These are phyloP conservation scores for Cygnus atratus DNA, from an alignment of 2,113 vertebrate genomes.

Conservation along the genomic window DNA sequence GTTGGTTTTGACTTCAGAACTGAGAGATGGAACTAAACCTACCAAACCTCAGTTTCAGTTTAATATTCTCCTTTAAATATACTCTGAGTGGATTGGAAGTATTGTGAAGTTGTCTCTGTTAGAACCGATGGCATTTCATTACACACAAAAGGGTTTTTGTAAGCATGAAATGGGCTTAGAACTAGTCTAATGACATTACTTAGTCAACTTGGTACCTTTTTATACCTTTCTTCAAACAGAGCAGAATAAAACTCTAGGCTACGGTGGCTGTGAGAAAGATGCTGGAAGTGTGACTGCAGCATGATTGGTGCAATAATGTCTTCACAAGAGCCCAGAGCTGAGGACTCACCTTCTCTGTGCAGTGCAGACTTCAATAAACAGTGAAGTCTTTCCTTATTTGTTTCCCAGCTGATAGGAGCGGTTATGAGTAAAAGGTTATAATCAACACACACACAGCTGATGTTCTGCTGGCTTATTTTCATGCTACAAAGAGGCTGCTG, in stretches of 20 bases:
- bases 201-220: constrained; percentile 7
- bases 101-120: background rate
- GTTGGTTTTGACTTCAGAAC: background rate
- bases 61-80: constrained; percentile 25
- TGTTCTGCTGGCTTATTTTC: background rate
- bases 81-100: background rate
- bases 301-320: background rate
- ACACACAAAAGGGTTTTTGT: constrained; percentile 29
- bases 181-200: constrained; percentile 8
- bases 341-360: background rate
- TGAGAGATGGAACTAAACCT: background rate
- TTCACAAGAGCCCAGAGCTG: background rate
- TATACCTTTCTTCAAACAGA: background rate
- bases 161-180: background rate
- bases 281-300: background rate
- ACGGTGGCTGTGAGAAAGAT: background rate
- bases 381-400: background rate
- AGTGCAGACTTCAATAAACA: background rate
- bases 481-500: background rate
- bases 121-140: constrained; percentile 36
- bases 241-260: background rate
- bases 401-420: background rate
- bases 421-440: background rate
- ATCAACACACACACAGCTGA: background rate
- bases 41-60: background rate